Evolutionary conservation across 1,140 invertebrate genomes (phyloP).

Genomic region (Caligus rogercresseyi): DNA sequence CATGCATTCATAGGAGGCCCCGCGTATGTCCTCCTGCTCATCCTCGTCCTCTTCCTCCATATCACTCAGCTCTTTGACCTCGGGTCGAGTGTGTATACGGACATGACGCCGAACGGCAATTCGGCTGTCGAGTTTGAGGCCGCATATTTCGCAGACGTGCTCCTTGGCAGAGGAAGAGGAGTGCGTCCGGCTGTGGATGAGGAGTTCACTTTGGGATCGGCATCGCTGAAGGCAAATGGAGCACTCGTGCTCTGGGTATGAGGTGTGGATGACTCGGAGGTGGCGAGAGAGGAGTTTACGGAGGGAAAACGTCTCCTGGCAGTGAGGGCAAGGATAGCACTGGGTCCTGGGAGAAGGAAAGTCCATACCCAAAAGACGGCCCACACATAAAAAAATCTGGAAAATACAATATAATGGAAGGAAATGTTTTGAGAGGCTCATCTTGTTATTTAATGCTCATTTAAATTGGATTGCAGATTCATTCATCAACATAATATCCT

Average conservation of each 20-base stretch:
- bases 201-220: background rate
- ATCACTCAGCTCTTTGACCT: background rate
- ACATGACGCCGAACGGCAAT: background rate
- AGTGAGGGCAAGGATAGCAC: background rate
- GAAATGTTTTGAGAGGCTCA: no score
- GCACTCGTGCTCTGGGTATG: background rate
- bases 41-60: background rate
- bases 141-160: constrained; percentile 18
- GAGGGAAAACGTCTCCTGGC: background rate
- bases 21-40: constrained; percentile 17
- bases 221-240: background rate
- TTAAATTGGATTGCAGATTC: no score
- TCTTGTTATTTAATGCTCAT: no score
- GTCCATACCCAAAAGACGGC: background rate
- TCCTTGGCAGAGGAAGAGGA: background rate
- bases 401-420: no score
- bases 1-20: constrained; percentile 22
- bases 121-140: constrained; percentile 15
- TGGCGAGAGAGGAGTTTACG: background rate
- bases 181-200: constrained; percentile 7
- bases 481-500: no score
- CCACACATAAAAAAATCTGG: background rate
- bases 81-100: background rate
- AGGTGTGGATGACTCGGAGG: background rate
- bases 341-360: background rate